A percentile compares a stretch with the other conserved stretches of the same genome.
Evolutionary conservation across 1,140 invertebrate genomes (phyloP).

Genomic region (Pectinophora gossypiella): DNA sequence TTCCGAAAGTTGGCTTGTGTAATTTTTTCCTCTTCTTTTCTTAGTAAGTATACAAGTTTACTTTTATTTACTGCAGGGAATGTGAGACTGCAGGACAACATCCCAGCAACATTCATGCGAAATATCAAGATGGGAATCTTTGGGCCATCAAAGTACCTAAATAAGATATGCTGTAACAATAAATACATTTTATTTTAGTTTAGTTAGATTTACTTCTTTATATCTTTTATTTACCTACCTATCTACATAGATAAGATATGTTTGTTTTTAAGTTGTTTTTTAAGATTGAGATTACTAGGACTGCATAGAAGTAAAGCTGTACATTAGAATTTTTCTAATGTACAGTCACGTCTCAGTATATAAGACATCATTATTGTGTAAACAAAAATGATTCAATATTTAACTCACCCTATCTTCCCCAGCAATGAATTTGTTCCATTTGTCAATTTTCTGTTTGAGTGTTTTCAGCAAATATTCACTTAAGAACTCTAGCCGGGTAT

Average conservation of each 20-base stretch:
- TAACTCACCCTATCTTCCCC: conserved; percentile 56
- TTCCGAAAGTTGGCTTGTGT: conserved; percentile 45
- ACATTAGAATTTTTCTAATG: too few relatives aligned
- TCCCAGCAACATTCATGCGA: conserved; percentile 53
- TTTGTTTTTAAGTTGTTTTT: too few relatives aligned
- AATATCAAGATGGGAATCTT: conserved; percentile 56
- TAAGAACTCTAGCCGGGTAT: conserved; percentile 59
- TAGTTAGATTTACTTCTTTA: too few relatives aligned
- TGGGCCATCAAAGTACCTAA: conserved; percentile 52
- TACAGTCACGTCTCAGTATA: too few relatives aligned
- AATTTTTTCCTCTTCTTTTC: conserved; percentile 45
- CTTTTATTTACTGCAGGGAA: conserved; percentile 56
- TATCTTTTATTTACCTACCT: too few relatives aligned
- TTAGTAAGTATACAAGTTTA: conserved; percentile 61
- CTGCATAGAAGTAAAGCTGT: too few relatives aligned
- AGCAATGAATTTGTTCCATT: conserved; percentile 65
- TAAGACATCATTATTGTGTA: too few relatives aligned
- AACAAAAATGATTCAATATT: too few relatives aligned
- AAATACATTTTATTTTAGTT: too few relatives aligned
- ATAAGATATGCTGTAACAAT: conserved; percentile 46
- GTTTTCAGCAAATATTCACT: conserved; percentile 56
- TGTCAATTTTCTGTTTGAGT: conserved; percentile 57
- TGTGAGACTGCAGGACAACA: conserved; percentile 40
- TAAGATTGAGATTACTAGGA: too few relatives aligned
- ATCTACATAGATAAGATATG: too few relatives aligned